Evolutionary conservation across 2,888 invertebrate genomes (phyloP).

Genomic region (Lissonota sp.): DNA sequence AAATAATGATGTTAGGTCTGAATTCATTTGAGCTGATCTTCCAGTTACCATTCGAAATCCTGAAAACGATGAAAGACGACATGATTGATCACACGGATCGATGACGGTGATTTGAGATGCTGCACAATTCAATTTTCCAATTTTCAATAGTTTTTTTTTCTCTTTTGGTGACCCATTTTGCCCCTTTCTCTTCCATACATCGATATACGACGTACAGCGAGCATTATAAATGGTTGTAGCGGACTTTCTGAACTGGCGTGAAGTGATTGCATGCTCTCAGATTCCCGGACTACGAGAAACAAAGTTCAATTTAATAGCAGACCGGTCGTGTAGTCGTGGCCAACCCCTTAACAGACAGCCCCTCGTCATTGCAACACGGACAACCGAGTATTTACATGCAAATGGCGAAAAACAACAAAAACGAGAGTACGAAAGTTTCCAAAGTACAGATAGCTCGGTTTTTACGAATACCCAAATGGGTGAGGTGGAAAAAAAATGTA

Average conservation of each 20-base stretch:
- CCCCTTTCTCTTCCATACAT: too few relatives aligned
- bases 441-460: background rate
- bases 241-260: conserved; percentile 57
- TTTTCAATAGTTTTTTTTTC: too few relatives aligned
- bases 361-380: conserved; percentile 53
- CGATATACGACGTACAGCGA: background rate
- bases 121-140: too few relatives aligned
- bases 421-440: conserved; percentile 15
- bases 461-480: background rate
- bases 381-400: conserved; percentile 32
- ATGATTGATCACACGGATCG: too few relatives aligned
- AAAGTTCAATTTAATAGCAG: conserved; percentile 67
- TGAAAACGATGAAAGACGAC: too few relatives aligned
- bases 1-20: too few relatives aligned
- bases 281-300: conserved; percentile 49
- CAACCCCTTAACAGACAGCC: conserved; percentile 57
- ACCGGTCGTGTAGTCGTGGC: conserved; percentile 54
- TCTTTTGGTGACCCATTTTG: too few relatives aligned
- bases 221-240: background rate
- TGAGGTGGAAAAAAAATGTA: background rate
- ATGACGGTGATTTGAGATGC: too few relatives aligned
- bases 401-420: conserved; percentile 26
- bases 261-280: conserved; percentile 67
- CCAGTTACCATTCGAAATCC: too few relatives aligned
- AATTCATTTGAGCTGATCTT: too few relatives aligned